Evolutionary conservation across 2,888 invertebrate species (phyloP).

Genomic region (Apamea crenata): DNA sequence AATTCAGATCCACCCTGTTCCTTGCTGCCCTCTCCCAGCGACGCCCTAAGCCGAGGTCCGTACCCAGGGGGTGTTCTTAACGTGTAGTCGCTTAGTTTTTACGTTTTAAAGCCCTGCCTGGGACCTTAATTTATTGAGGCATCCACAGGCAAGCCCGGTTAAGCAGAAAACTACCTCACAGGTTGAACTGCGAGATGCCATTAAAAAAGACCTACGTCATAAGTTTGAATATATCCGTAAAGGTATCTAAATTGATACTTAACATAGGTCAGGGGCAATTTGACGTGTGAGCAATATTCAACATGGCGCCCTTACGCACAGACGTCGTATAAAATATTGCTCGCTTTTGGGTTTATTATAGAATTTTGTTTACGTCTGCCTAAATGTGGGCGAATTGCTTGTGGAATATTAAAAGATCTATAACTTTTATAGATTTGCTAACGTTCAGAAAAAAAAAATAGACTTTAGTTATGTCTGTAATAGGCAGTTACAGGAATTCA

Average conservation of each 20-base stretch:
- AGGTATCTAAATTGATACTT: slow-evolving; percentile 32
- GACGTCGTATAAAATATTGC: slow-evolving; percentile 51
- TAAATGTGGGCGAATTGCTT: not conserved
- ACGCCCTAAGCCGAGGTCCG: too few species aligned
- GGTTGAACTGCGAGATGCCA: too few species aligned
- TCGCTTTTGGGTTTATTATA: slow-evolving; percentile 12
- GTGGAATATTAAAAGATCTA: not conserved
- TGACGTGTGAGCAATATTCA: slow-evolving; percentile 47
- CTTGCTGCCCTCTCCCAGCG: too few species aligned
- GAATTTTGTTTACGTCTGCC: slow-evolving; percentile 12
- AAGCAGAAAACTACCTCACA: too few species aligned
- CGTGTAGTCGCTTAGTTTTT: too few species aligned
- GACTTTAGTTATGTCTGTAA: not conserved
- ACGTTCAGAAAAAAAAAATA: not conserved
- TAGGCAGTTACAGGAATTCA: not conserved
- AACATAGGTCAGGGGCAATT: slow-evolving; percentile 27
- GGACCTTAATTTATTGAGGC: too few species aligned
- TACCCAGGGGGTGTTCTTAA: too few species aligned
- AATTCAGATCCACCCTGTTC: too few species aligned
- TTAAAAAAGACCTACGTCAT: not conserved
- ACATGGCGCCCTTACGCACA: slow-evolving; percentile 36
- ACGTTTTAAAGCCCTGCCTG: too few species aligned
- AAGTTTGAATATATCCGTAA: not conserved
- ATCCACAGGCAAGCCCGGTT: too few species aligned
- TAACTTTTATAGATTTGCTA: not conserved